Evolutionary conservation across 1,140 invertebrate species (phyloP).

Genomic region (Heterodera schachtii): DNA sequence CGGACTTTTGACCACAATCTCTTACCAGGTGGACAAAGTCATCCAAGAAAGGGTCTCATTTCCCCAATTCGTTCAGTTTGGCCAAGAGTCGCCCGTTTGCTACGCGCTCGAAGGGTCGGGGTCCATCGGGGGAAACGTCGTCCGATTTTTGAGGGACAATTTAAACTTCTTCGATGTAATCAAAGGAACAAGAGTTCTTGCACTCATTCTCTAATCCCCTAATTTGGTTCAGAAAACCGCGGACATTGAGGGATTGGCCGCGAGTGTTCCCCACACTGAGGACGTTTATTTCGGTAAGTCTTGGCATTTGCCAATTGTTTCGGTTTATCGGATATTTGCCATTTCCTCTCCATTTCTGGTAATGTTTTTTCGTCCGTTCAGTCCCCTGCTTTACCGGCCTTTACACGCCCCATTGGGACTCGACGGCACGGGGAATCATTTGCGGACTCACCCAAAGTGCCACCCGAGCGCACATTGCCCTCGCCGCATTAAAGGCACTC

Average conservation of each 20-base stretch:
- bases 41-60: conserved; percentile 24
- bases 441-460: conserved; percentile 92
- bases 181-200: not conserved
- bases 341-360: not conserved
- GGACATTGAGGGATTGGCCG: conserved; percentile 76
- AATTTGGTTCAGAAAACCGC: conserved; percentile 65
- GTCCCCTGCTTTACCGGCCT: conserved; percentile 79
- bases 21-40: conserved; percentile 76
- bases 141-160: conserved; percentile 67
- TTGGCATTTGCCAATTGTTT: conserved; percentile 69
- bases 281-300: conserved; percentile 72
- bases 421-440: conserved; percentile 78
- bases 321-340: not conserved
- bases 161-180: conserved; percentile 25
- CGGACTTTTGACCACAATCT: conserved; percentile 89
- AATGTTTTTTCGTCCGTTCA: not conserved
- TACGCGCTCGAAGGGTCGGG: conserved; percentile 91
- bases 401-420: conserved; percentile 78
- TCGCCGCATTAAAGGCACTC: conserved; percentile 84
- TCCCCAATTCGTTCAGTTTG: conserved; percentile 47
- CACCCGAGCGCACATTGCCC: conserved; percentile 85
- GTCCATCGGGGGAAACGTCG: conserved; percentile 84
- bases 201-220: not conserved
- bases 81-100: conserved; percentile 74
- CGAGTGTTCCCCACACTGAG: conserved; percentile 76